Evolutionary conservation across 2,888 invertebrate genomes (phyloP).

Genomic region (Athetis lepigone): DNA sequence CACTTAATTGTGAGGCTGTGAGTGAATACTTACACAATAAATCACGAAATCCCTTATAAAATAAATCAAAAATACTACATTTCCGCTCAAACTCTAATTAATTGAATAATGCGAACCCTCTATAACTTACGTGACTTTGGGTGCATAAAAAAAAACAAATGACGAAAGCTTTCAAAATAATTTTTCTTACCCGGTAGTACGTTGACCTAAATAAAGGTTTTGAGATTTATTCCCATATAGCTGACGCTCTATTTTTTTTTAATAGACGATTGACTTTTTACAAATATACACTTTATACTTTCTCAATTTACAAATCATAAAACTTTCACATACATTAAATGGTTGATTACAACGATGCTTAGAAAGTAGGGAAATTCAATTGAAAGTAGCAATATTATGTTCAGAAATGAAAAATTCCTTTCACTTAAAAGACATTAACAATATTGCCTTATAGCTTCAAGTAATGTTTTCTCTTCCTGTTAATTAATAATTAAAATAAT

Average conservation of each 20-base stretch:
- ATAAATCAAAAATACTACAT: too few species aligned
- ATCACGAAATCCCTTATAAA: background rate
- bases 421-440: constrained; percentile 18
- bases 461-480: too few species aligned
- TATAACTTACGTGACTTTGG: constrained; percentile 22
- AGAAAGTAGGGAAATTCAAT: too few species aligned
- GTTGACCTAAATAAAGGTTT: constrained; percentile 30
- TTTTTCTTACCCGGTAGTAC: constrained; percentile 5
- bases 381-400: too few species aligned
- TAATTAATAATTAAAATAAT: too few species aligned
- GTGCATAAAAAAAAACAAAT: constrained; percentile 28
- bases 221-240: background rate
- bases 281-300: too few species aligned
- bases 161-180: constrained; percentile 28
- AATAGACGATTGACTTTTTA: too few species aligned
- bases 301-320: background rate
- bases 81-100: constrained; percentile 3
- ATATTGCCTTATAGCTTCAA: too few species aligned
- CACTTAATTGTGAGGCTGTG: too few species aligned
- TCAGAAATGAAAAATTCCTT: too few species aligned
- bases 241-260: background rate
- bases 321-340: too few species aligned
- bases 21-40: too few species aligned
- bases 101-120: constrained; percentile 12
- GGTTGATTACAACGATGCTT: background rate